Conservation (phyloP, 1,140 invertebrate genomes). For the Drosophila navojoa region DNA sequence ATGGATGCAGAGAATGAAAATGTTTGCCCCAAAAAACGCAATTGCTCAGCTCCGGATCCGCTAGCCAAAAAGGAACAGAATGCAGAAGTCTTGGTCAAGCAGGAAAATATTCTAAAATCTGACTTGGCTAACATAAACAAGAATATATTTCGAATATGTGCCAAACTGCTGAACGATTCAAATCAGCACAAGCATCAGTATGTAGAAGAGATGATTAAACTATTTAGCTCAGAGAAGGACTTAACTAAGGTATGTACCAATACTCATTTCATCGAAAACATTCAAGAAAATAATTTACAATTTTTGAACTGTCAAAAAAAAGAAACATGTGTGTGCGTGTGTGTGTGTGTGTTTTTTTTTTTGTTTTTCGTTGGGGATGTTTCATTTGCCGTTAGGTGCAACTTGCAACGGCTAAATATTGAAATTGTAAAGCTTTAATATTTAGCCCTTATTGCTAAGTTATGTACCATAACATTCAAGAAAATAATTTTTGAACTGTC, state of each 20-base stretch:
- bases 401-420: no score
- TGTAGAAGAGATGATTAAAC: constrained; percentile 27
- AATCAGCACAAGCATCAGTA: constrained; percentile 4
- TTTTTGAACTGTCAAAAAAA: no score
- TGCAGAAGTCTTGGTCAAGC: not conserved
- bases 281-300: no score
- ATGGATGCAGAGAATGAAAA: not conserved
- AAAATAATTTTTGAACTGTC: no score
- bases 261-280: no score
- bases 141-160: constrained; percentile 44
- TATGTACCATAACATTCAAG: constrained; percentile 1
- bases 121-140: constrained; percentile 38
- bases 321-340: no score
- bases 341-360: no score
- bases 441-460: constrained; percentile 3
- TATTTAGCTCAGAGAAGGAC: constrained; percentile 30
- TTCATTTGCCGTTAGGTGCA: no score
- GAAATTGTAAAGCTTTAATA: no score
- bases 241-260: constrained; percentile 6
- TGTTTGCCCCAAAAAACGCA: constrained; percentile 12
- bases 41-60: no score
- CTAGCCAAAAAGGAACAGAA: no score
- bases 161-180: constrained; percentile 17
- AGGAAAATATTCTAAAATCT: not conserved
- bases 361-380: no score